Evolutionary conservation across 1,140 invertebrate species (phyloP).

Genomic region (Probaryconus sp.): DNA sequence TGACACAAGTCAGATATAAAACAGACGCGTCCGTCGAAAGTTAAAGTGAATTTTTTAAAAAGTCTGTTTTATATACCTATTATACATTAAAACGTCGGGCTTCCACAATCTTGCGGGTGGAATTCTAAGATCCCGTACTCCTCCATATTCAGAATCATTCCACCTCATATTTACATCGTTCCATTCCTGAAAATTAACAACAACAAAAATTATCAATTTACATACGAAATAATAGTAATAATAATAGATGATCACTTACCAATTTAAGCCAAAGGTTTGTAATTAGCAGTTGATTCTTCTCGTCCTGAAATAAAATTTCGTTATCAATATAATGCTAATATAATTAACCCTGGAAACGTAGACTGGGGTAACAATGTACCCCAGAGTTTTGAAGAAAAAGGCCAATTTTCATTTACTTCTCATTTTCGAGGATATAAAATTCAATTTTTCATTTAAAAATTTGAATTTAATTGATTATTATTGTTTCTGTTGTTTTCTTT

Average conservation of each 20-base stretch:
- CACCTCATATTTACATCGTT: constrained; percentile 98
- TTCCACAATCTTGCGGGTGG: constrained; percentile 98
- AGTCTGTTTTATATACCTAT: too few relatives aligned
- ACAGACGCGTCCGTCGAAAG: too few relatives aligned
- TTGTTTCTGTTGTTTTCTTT: too few relatives aligned
- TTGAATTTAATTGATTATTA: too few relatives aligned
- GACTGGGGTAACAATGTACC: too few relatives aligned
- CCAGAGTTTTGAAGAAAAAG: too few relatives aligned
- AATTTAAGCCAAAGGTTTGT: constrained; percentile 95
- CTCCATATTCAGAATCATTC: constrained; percentile 97
- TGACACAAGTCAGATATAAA: too few relatives aligned
- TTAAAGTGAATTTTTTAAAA: too few relatives aligned
- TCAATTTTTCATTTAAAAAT: too few relatives aligned
- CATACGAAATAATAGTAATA: neutral
- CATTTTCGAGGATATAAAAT: too few relatives aligned
- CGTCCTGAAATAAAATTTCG: constrained; percentile 84
- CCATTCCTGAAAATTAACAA: constrained; percentile 89
- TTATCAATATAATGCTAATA: neutral
- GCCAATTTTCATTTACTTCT: too few relatives aligned
- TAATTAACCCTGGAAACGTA: too few relatives aligned
- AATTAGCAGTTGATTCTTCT: constrained; percentile 95
- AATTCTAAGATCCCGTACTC: constrained; percentile 97
- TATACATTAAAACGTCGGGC: constrained; percentile 99
- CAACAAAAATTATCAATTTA: neutral
- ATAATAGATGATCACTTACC: constrained; percentile 83